Base-by-base conservation (phyloP, 2,888 invertebrate species). In the Drosophila macrospina region DNA sequence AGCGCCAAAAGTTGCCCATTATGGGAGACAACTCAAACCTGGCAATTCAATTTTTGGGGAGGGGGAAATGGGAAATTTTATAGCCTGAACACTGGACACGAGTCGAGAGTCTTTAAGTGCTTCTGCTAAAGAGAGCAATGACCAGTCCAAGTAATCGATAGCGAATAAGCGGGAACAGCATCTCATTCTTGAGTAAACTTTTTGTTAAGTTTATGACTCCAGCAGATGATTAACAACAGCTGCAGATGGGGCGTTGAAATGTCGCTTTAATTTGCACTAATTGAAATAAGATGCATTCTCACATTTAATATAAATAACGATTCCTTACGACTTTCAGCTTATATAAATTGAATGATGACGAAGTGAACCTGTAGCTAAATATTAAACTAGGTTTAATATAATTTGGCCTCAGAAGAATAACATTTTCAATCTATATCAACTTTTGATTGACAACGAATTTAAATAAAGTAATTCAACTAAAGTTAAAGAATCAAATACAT, bases 81-180 rank as follows among this genome's bases (percentile, higher is more conserved):
- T 39, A 41, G 42, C 54, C 52, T 6, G 32, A 20, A 13, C 41
- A 16, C 51, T 28, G 26, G 36, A 37, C 45, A 39, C 48, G 11
- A n/a, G 32, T 10, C 15, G 5, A 13, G 63, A 55, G 54, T 54
- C 67, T 66, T 41, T 67, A 72, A 72, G 67, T 67, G 60, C 60
- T 51, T 51, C 10, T n/a, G 30, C 52, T 20, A 7, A 34, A 20
- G 56, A 37, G 56, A 56, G 45, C 56, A 56, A 64, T 69, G 69
- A 70, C 69, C 69, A 56, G 51, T 55, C 41, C 16, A 52, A 72
- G 62, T 50, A 72, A 72, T 73, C 71, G 56, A 72, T 72, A 68
- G 32, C 11, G 5, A 8, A 28, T 6, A 7, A 28, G 10, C n/a
- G 28, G 13, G 24, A 13, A 11, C 24, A 24, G 10, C 26, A 26